Evolutionary conservation across 2,888 invertebrate genomes (phyloP), one percentile per base, ranked within the genome.

Genomic region (Drosophila mettleri): DNA sequence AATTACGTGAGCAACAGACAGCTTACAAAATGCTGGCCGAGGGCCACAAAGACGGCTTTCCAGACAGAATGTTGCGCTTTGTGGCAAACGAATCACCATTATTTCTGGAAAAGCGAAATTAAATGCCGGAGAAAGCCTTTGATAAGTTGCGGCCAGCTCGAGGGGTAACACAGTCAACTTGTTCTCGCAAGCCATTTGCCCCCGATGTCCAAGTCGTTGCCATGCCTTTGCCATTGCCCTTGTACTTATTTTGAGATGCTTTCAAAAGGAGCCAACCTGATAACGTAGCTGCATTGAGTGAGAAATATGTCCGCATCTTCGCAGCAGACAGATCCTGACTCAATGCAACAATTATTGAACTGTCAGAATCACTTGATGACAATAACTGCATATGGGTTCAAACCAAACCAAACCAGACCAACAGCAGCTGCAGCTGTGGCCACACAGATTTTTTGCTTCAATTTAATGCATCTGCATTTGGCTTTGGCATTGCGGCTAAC

Each of bases 1-100:
- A 77, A 72, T 80, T 76, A 72, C 63, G 63, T 59, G 63, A 63
- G 48, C 58, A 58, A 48, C 65, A 76, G 49, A 52, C 80, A 51
- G 65, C 55, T 75, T 63, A 68, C 46, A 68, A 51, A 67, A 62
- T 49, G 61, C 49, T 57, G 34, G 79, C 66, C 67, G 22, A 36
- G 34, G 71, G 70, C 31, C 18, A 62, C 20, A 63, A 61, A 36
- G 49, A 29, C 46, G 49, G 24, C 48, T 63, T 57, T 51, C 24
- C 34, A 43, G 36, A 36, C 41, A 45, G 38, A 48, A 57, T 38
- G 69, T 67, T 53, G 22, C 52, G 29, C 39, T 66, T 69, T 64
- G 61, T 66, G 53, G 43, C n/a, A 46, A 24, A 6, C 8, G 31
- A 20, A 33, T 58, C 51, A 29, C 41, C 22, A 46, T 54, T 72